Evolutionary conservation across 2,888 invertebrate genomes (phyloP), one percentile per base, ranked within the genome.

Genomic region (Yponomeuta plumbellus): DNA sequence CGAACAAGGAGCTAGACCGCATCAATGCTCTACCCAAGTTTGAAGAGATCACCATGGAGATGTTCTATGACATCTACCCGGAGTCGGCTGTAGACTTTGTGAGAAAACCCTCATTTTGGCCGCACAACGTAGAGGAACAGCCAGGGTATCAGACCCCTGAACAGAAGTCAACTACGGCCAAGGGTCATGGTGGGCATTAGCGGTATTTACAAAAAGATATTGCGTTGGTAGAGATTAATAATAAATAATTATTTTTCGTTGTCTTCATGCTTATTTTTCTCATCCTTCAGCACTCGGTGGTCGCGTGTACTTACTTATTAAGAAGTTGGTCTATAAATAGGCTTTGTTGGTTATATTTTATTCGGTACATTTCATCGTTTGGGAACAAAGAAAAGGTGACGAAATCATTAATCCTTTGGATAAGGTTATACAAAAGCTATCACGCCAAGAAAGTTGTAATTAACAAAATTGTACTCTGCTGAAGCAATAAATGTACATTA

Each of bases 11-110:
- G 70, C 68, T 89, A 11, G 68, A 71, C 3, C 76, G 71, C 71
- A 75, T 90, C 11, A 78, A 78, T 22, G 76, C 84, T 20, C 72
- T 89, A 26, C 90, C 90, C 0, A 77, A 75, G 63, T 81, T 80
- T 62, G 85, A 88, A 39, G 81, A 83, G 0, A 85, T 87, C 74
- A 88, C 88, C 0, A 74, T 88, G 83, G 90, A 90, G 70, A 85
- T 80, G 79, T 76, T 71, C 57, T 70, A 71, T 11, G 84, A 86
- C 8, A 67, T 84, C 73, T 83, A 73, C 67, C 87, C 88, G 0
- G 69, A 80, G 0, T 1, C 67, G 0, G 80, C 84, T 0, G 1
- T 88, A 1, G 82, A 88, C 67, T 77, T 80, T 0, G 84, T 90
- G 0, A 80, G 81, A 0, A 80, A 68, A 11, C 90, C 88, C 0